phyloP scores from a whole-genome alignment of 1,140 invertebrate genomes.

The Euwallacea fornicatus region DNA sequence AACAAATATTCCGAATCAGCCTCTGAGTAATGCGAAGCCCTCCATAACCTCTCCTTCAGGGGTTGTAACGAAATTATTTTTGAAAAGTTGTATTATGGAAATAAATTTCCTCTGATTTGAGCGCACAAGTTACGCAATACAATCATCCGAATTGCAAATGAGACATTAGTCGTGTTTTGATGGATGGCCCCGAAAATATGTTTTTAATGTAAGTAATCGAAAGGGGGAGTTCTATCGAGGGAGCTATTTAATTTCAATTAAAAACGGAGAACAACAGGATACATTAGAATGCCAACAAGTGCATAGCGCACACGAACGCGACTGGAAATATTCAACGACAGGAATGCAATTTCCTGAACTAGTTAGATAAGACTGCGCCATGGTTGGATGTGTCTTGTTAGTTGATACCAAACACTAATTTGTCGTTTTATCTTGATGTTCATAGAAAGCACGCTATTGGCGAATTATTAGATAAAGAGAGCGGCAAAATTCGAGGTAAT shows the following conservation, averaged over 20 bases:
- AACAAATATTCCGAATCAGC: conserved; percentile 50
- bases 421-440: conserved; percentile 20
- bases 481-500: neutral
- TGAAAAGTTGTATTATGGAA: no score
- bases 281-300: neutral
- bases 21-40: neutral
- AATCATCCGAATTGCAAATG: conserved; percentile 39
- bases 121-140: conserved; percentile 2
- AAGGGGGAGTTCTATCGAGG: neutral
- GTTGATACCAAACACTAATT: conserved; percentile 25
- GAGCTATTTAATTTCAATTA: no score
- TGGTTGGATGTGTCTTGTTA: conserved; percentile 28
- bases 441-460: conserved; percentile 4
- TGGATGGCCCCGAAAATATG: conserved; percentile 10
- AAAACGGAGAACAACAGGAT: no score
- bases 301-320: neutral
- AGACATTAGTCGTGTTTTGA: conserved; percentile 31
- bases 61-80: neutral
- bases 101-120: no score
- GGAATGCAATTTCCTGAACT: conserved; percentile 27
- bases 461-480: no score
- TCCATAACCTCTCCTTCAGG: neutral
- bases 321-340: neutral
- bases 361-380: neutral
- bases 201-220: conserved; percentile 19